Conservation (phyloP, 2,888 invertebrate species). For the Siphonodentalium dalli region DNA sequence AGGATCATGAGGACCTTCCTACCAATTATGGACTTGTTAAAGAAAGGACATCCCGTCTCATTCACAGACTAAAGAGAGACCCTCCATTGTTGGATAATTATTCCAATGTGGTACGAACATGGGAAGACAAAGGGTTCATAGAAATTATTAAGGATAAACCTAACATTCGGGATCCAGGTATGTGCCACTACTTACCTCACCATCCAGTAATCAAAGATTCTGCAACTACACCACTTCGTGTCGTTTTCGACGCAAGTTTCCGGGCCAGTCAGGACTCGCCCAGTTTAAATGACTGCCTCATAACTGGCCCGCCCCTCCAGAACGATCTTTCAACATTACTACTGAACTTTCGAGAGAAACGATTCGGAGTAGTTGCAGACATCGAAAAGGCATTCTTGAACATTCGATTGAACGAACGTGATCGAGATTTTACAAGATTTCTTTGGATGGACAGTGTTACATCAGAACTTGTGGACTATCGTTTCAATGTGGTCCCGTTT, state of each 20-base stretch:
- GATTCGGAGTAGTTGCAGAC: conserved; percentile 17
- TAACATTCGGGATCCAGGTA: not conserved
- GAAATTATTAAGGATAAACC: not conserved
- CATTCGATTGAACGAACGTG: conserved; percentile 11
- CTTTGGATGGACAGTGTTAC: conserved; percentile 24
- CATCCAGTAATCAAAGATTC: conserved; percentile 17
- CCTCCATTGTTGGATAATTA: conserved; percentile 8
- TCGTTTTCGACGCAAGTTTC: conserved; percentile 23
- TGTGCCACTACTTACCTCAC: conserved; percentile 19
- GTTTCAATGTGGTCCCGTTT: conserved; percentile 23
- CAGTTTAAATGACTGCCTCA: conserved; percentile 30
- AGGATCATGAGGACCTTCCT: conserved; percentile 11
- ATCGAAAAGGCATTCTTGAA: conserved; percentile 27
- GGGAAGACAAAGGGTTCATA: conserved; percentile 10
- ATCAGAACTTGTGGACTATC: conserved; percentile 9
- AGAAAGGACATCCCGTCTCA: conserved; percentile 6
- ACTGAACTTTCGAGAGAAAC: conserved; percentile 20
- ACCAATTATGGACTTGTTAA: conserved; percentile 1
- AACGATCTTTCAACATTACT: conserved; percentile 26
- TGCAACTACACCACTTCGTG: conserved; percentile 20
- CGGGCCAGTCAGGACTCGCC: conserved; percentile 1
- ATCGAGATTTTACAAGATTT: conserved; percentile 23
- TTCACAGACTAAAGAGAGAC: conserved; percentile 3
- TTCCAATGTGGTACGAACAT: conserved; percentile 8
- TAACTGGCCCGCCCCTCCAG: conserved; percentile 7